Base-by-base conservation (phyloP, 2,888 invertebrate species). In the Acanthosepion lycidas region DNA sequence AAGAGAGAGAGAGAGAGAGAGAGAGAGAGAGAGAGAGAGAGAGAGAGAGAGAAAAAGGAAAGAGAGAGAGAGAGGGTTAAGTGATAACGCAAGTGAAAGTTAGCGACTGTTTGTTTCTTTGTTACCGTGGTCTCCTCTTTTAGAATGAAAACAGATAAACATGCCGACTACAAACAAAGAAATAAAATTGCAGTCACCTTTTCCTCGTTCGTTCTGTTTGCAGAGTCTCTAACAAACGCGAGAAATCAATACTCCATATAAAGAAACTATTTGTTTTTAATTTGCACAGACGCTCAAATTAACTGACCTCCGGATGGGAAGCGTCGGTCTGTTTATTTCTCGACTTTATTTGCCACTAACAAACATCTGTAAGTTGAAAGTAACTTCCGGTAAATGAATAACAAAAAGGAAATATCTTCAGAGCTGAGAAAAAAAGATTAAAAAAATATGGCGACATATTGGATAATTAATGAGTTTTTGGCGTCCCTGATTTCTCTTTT, bases 181-280 rank as follows among this genome's bases (percentile, higher is more conserved):
- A 78, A 78, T 78, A 78, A 78, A 78, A 78, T 78, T 5, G 33
- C 12, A 15, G 0, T 15, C n/a, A 15, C 15, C 42, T n/a, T 18
- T 78, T 78, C 78, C 15, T n/a, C n/a, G 28, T 78, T 78, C 18
- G 33, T 33, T 78, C 18, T 78, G n/a, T 78, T 78, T 78, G 78
- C 78, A n/a, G 33, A n/a, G 78, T n/a, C 78, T n/a, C n/a, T 33
- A 78, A 78, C n/a, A 78, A 78, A 78, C 78, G 33, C n/a, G 15
- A n/a, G n/a, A n/a, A 78, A 78, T 78, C 78, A 78, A 78, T 78
- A 78, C 33, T 78, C 33, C 78, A n/a, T 33, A n/a, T 33, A 33
- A 78, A 78, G 78, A 78, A 78, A 78, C n/a, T 78, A 78, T 78
- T 78, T 78, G 78, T 78, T 78, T 78, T n/a, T 33, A 78, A 78